Conservation (phyloP, 1,140 invertebrate species). For the Drosophila elegans region DNA sequence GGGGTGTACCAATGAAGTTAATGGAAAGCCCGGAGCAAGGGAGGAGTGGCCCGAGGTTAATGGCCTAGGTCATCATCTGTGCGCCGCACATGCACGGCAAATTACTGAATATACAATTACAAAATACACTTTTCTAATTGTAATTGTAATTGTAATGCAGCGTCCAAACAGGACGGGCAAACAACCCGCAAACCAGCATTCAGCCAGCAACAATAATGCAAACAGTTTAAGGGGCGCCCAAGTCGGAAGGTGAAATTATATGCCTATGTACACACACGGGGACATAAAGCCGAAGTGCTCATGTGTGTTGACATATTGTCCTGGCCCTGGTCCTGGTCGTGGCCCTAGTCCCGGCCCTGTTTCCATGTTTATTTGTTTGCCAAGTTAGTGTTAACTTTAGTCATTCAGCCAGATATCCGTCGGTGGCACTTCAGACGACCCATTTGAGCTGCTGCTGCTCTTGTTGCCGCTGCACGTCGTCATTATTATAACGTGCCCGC, state of each 20-base stretch:
- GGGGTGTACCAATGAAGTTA: conserved; percentile 11
- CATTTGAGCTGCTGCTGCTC: conserved; percentile 36
- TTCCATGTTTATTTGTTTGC: conserved; percentile 83
- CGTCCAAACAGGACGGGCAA: conserved; percentile 60
- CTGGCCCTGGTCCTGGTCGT: conserved; percentile 19
- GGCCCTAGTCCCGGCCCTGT: conserved; percentile 22
- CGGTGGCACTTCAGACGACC: conserved; percentile 71
- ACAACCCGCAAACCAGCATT: conserved; percentile 35
- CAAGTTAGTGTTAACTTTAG: conserved; percentile 83
- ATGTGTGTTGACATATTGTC: conserved; percentile 76
- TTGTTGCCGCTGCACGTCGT: conserved; percentile 56
- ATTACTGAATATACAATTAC: conserved; percentile 80
- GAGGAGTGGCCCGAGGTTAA: conserved; percentile 49
- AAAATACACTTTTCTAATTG: conserved; percentile 80
- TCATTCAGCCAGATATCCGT: conserved; percentile 81
- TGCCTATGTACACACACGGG: conserved; percentile 60
- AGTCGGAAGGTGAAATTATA: conserved; percentile 81
- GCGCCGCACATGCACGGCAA: conserved; percentile 51
- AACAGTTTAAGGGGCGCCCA: conserved; percentile 70
- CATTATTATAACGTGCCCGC: conserved; percentile 79
- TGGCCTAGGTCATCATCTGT: conserved; percentile 46
- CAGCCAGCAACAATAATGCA: conserved; percentile 70
- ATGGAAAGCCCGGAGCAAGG: conserved; percentile 3
- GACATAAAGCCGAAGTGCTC: conserved; percentile 52
- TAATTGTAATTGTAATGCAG: conserved; percentile 82